Percentiles rank a stretch among this genome's conserved stretches.
These are phyloP conservation scores for Meghimatium bilineatum DNA, from an alignment of 2,888 invertebrate species.

Conservation along the genomic window DNA sequence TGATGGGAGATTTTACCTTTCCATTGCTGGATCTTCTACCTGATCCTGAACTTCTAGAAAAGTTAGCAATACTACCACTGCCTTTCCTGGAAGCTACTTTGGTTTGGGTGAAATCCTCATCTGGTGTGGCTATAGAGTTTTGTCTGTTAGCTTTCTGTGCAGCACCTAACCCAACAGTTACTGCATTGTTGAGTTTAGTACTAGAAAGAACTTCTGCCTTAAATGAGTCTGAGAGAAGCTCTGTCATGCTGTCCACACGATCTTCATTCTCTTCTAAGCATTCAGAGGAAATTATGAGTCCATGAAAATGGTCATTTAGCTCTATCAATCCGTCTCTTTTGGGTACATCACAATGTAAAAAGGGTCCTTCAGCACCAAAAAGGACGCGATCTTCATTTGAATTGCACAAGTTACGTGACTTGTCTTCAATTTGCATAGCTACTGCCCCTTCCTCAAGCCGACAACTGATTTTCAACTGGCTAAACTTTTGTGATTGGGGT, in stretches of 20 bases:
- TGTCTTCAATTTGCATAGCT: slow-evolving; percentile 51
- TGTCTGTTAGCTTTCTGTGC: slow-evolving; percentile 32
- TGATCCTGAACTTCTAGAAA: slow-evolving; percentile 40
- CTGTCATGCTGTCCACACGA: slow-evolving; percentile 50
- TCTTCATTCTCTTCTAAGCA: slow-evolving; percentile 52
- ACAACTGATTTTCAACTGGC: slow-evolving; percentile 15
- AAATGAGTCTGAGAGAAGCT: slow-evolving; percentile 49
- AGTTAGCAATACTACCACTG: slow-evolving; percentile 32
- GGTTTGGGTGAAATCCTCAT: slow-evolving; percentile 19
- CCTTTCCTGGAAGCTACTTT: slow-evolving; percentile 38
- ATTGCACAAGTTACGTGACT: slow-evolving; percentile 31
- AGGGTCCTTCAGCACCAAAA: slow-evolving; percentile 33
- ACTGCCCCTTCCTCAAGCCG: slow-evolving; percentile 39
- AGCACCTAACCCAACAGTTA: slow-evolving; percentile 29
- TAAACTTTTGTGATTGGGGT: slow-evolving; percentile 1
- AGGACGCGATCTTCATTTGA: slow-evolving; percentile 39
- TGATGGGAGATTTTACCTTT: slow-evolving; percentile 60
- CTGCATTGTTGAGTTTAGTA: slow-evolving; percentile 10
- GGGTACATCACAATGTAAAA: slow-evolving; percentile 21
- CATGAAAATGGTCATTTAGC: slow-evolving; percentile 22
- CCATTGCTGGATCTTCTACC: slow-evolving; percentile 31
- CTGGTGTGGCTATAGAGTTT: slow-evolving; percentile 35
- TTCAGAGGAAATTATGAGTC: slow-evolving; percentile 28
- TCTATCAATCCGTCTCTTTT: slow-evolving; percentile 30
- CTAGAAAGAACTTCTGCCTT: slow-evolving; percentile 38